phyloP scores from a whole-genome alignment of 1,140 invertebrate genomes.

The Panulirus ornatus region DNA sequence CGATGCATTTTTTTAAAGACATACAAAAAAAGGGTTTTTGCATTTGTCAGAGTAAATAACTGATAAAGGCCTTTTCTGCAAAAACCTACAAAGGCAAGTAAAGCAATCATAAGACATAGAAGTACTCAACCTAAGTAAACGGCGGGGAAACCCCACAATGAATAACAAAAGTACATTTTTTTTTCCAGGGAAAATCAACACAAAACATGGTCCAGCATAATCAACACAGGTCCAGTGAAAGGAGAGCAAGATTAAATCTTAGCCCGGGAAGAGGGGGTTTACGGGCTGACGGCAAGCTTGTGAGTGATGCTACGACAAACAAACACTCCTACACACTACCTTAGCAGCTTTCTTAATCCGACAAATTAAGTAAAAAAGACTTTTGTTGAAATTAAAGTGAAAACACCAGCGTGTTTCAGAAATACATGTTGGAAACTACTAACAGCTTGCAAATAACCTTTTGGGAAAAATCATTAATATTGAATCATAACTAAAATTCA shows the following conservation, averaged over 20 bases:
- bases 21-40: not conserved
- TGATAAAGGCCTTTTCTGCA: not conserved
- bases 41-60: not conserved
- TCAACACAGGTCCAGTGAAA: not conserved
- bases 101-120: constrained; percentile 5
- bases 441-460: not conserved
- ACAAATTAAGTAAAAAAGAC: not conserved
- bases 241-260: not conserved
- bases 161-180: not conserved
- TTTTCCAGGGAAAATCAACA: not conserved
- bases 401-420: too few species aligned
- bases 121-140: not conserved
- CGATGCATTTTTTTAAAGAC: not conserved
- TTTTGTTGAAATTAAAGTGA: not conserved
- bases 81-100: not conserved
- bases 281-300: not conserved
- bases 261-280: not conserved
- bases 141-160: not conserved
- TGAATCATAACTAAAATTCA: not conserved
- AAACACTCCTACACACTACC: not conserved
- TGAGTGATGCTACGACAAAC: constrained; percentile 9
- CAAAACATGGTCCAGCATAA: constrained; percentile 9
- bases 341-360: constrained; percentile 1
- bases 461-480: too few species aligned
- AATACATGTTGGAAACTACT: too few species aligned